Conservation (phyloP, 2,888 invertebrate genomes). For the Prostheceraeus crozeri region DNA sequence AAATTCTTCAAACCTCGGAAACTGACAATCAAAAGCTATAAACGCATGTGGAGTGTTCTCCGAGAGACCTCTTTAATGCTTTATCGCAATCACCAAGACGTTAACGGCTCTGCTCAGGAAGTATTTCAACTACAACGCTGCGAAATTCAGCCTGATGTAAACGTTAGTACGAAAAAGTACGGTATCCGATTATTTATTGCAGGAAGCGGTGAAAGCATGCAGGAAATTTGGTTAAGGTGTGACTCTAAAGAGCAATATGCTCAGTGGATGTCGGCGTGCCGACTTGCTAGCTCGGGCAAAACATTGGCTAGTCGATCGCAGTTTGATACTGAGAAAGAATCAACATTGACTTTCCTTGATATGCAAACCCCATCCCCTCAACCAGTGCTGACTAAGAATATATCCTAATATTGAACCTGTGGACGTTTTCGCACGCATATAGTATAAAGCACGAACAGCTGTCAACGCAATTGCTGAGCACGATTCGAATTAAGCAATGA, state of each 20-base stretch:
- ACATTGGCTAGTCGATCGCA: conserved; percentile 76
- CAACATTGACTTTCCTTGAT: conserved; percentile 26
- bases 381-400: conserved; percentile 17
- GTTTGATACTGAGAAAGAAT: conserved; percentile 29
- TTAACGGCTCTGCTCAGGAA: conserved; percentile 13
- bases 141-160: conserved; percentile 93
- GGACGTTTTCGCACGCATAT: too few species aligned
- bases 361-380: conserved; percentile 35
- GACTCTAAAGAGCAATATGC: conserved; percentile 71
- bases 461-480: conserved; percentile 78
- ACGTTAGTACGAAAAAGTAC: conserved; percentile 79
- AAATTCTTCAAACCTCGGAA: conserved; percentile 29
- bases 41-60: conserved; percentile 24
- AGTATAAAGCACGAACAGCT: too few species aligned
- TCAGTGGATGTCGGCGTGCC: conserved; percentile 94
- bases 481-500: conserved; percentile 89
- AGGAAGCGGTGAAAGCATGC: conserved; percentile 63
- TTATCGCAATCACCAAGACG: conserved; percentile 26
- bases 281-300: conserved; percentile 85
- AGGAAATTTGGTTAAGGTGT: conserved; percentile 75
- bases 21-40: conserved; percentile 35
- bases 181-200: conserved; percentile 90
- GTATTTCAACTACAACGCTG: conserved; percentile 60
- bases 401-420: too few species aligned
- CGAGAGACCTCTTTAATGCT: conserved; percentile 31